A percentile compares a stretch with the other conserved stretches of the same genome.
Evolutionary conservation across 2,888 invertebrate genomes (phyloP).

Genomic region (Alcis repandata): DNA sequence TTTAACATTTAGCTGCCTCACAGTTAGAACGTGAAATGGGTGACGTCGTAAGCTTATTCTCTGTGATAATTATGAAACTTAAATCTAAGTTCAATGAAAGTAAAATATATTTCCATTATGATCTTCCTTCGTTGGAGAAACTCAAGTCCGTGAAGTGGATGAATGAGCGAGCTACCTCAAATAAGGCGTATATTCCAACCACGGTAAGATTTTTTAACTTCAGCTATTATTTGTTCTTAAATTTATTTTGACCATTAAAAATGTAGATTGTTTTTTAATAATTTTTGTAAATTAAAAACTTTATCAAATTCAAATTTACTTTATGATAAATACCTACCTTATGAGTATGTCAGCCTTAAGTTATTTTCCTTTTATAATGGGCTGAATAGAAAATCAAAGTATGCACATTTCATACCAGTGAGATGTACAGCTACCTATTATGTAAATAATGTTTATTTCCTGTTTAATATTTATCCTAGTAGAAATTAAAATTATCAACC

Average conservation of each 20-base stretch:
- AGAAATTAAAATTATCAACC: too few species aligned
- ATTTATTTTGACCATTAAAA: neutral
- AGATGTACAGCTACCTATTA: too few species aligned
- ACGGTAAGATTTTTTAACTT: slow-evolving; percentile 69
- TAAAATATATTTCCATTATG: slow-evolving; percentile 79
- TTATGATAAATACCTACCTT: too few species aligned
- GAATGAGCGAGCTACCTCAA: slow-evolving; percentile 91
- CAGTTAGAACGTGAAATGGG: slow-evolving; percentile 72
- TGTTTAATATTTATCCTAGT: too few species aligned
- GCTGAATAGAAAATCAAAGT: too few species aligned
- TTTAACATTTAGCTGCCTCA: slow-evolving; percentile 63
- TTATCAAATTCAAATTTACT: too few species aligned
- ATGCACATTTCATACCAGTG: too few species aligned
- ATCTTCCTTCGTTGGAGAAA: slow-evolving; percentile 80
- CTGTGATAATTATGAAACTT: slow-evolving; percentile 85
- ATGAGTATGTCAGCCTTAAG: too few species aligned
- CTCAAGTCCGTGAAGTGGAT: slow-evolving; percentile 90
- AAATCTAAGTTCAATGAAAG: slow-evolving; percentile 84
- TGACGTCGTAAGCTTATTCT: slow-evolving; percentile 83
- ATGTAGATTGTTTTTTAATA: too few species aligned
- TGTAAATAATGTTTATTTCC: too few species aligned
- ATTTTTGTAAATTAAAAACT: too few species aligned
- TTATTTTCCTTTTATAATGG: too few species aligned
- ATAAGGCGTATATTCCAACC: slow-evolving; percentile 95
- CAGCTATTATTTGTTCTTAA: neutral